These are phyloP conservation scores for Campoletis raptor DNA, from an alignment of 2,888 invertebrate genomes.

Conservation along the genomic window DNA sequence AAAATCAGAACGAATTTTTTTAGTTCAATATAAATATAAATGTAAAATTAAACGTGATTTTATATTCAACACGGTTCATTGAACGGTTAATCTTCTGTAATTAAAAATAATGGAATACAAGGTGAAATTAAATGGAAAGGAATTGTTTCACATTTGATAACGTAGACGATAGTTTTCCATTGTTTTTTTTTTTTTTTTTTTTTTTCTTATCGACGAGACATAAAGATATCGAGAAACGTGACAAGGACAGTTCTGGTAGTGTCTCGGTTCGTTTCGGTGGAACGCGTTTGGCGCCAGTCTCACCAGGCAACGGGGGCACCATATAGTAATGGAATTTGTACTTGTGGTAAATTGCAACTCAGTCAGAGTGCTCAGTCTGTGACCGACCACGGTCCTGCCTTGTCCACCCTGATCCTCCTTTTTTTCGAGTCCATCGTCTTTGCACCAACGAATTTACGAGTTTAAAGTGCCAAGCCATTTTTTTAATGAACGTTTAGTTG, in stretches of 20 bases:
- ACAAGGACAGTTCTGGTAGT: constrained; percentile 41
- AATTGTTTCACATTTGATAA: background rate
- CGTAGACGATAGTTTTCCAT: background rate
- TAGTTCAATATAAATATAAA: background rate
- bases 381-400: constrained; percentile 73
- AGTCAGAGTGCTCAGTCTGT: constrained; percentile 74
- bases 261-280: constrained; percentile 74
- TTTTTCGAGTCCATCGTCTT: constrained; percentile 38
- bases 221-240: constrained; percentile 21
- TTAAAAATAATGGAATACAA: background rate
- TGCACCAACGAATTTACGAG: background rate
- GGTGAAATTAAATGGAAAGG: background rate
- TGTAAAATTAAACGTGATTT: background rate
- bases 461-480: background rate
- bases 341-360: constrained; percentile 34
- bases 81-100: background rate
- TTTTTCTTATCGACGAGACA: constrained; percentile 16
- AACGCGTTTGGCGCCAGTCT: constrained; percentile 72
- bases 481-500: background rate
- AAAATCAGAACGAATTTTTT: background rate
- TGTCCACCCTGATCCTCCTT: constrained; percentile 27
- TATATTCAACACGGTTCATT: background rate
- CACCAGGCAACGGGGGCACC: constrained; percentile 50
- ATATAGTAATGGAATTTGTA: constrained; percentile 45
- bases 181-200: background rate